Evolutionary conservation across 2,113 vertebrate genomes (phyloP).

Genomic region (Chloropsis hardwickii): DNA sequence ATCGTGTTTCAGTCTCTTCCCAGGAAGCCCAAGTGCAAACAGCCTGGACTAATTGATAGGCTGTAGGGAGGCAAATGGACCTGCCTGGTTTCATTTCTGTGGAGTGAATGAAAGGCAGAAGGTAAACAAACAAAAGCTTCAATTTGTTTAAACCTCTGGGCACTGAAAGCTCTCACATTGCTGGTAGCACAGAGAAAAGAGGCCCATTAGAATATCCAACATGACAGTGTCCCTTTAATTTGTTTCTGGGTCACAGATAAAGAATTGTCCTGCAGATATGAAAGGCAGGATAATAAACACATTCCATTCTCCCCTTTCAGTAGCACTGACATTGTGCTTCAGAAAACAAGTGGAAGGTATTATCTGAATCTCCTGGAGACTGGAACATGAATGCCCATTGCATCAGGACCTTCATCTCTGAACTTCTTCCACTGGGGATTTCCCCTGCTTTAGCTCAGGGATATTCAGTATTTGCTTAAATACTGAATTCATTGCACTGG

Average conservation of each 20-base stretch:
- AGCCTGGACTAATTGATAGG: not conserved
- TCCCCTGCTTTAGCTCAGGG: not conserved
- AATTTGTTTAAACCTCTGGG: conserved; percentile 18
- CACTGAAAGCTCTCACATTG: not conserved
- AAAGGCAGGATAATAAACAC: conserved; percentile 13
- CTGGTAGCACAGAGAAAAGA: not conserved
- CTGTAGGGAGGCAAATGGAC: not conserved
- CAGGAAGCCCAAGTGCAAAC: not conserved
- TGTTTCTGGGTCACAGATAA: conserved; percentile 41
- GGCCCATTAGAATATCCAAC: not conserved
- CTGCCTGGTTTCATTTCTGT: not conserved
- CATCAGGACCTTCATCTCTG: not conserved
- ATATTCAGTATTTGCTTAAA: not conserved
- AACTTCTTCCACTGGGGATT: not conserved
- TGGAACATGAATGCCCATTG: not conserved
- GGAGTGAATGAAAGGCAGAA: not conserved
- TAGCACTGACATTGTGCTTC: not conserved
- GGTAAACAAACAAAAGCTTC: conserved; percentile 22
- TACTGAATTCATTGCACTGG: not conserved
- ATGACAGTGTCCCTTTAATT: conserved; percentile 28
- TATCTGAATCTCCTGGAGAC: not conserved
- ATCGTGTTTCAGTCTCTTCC: not conserved
- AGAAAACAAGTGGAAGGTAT: not conserved
- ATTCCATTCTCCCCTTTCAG: not conserved
- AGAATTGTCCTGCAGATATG: not conserved